Evolutionary conservation across 92 coral and sea anemone genomes (phyloP), one percentile per base, ranked within the genome.

Genomic region (Phenganax subtilis): DNA sequence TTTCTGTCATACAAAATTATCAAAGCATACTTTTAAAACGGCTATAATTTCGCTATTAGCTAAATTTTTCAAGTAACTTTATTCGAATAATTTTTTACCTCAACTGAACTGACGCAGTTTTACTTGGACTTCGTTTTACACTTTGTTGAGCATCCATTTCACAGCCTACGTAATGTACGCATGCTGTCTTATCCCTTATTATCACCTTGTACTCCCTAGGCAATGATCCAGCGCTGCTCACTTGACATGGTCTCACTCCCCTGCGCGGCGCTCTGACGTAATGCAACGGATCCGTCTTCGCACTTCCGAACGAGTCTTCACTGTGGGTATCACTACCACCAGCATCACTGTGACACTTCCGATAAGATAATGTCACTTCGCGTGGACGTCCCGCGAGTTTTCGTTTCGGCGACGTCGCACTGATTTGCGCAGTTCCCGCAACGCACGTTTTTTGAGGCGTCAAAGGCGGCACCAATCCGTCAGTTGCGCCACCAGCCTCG

Each of bases 131-230:
- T 61, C 72, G 75, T 37, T 72, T 83, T 25, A 64, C 73, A 3
- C 71, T 15, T 57, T 17, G 81, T 80, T 47, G 86, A 82, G 55
- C 47, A 68, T 88, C 88, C 25, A 82, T 85, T 44, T 88, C 88
- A 75, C 84, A 85, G 7, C 88, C 88, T 9, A 73, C 54, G 31
- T 88, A 79, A 31, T 54, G 73, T 7, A 79, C 83, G 8, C 83
- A 68, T 27, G 83, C 67, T 28, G 57, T 53, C 69, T 79, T 79
- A 64, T 63, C 62, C 71, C 83, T 67, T 15, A 79, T 65, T 15
- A 79, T 64, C 60, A 79, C 83, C 62, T 79, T 79, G 56, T 79
- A 79, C 74, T 79, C 83, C 6, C 83, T 15, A 54, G 83, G 83
- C 16, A 63, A 57, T 2, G 83, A 63, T 37, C 47, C 62, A 12